Evolutionary conservation across 1,140 invertebrate species (phyloP).

Genomic region (Tetranychus cinnabarinus): DNA sequence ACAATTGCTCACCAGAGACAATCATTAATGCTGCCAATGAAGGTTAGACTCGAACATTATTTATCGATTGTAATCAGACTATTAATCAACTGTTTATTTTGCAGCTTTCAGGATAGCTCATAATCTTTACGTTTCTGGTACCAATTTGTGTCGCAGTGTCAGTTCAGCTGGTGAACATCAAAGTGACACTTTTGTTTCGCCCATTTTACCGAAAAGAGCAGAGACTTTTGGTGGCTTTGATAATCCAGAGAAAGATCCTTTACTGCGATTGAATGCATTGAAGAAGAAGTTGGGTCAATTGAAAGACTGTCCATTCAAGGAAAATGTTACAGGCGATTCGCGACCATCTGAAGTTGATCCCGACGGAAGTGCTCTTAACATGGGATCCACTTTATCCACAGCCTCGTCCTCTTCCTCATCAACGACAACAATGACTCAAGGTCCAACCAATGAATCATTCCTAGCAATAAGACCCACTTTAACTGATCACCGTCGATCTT

Average conservation of each 20-base stretch:
- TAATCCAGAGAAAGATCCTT: constrained; percentile 10
- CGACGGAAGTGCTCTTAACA: neutral
- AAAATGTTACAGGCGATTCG: too few species aligned
- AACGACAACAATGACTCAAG: neutral
- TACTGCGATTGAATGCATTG: neutral
- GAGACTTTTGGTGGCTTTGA: constrained; percentile 89
- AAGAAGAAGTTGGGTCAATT: constrained; percentile 9
- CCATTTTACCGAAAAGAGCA: constrained; percentile 60
- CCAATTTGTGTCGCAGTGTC: constrained; percentile 55
- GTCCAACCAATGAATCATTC: neutral
- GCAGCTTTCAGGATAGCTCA: constrained; percentile 41
- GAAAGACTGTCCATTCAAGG: constrained; percentile 9
- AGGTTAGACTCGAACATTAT: constrained; percentile 1
- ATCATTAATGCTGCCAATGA: constrained; percentile 4
- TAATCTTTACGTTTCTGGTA: constrained; percentile 39
- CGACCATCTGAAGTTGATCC: neutral
- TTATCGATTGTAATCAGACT: neutral
- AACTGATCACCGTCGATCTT: neutral
- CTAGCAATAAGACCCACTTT: neutral
- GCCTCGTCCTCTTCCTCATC: neutral
- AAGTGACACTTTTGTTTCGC: constrained; percentile 50
- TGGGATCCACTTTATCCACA: neutral
- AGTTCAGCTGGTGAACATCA: constrained; percentile 75
- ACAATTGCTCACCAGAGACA: neutral
- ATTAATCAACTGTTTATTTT: neutral